These are phyloP conservation scores for Macroglossus sobrinus DNA, from an alignment of 2,113 vertebrate species.

Conservation along the genomic window DNA sequence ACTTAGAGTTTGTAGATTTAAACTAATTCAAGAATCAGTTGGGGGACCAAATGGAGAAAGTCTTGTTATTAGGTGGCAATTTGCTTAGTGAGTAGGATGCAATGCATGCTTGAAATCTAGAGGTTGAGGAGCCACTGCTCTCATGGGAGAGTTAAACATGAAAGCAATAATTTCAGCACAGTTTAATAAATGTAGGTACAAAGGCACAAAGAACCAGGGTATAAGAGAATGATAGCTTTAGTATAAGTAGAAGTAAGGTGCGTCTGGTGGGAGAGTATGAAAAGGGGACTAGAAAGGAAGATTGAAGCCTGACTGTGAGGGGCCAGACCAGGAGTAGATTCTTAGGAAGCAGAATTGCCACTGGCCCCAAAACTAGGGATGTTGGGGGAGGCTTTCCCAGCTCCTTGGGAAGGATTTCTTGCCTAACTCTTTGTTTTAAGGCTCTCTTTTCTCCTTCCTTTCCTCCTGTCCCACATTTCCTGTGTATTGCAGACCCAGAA, in stretches of 20 bases:
- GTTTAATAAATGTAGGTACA: background rate
- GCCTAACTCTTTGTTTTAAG: background rate
- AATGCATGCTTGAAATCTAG: background rate
- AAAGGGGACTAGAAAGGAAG: background rate
- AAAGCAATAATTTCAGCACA: background rate
- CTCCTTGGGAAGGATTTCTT: background rate
- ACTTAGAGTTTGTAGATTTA: background rate
- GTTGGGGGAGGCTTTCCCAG: background rate
- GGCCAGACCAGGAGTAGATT: background rate
- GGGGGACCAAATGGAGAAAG: background rate
- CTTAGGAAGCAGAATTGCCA: background rate
- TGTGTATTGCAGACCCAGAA: slow-evolving; percentile 36
- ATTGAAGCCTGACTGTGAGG: background rate
- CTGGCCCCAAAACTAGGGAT: background rate
- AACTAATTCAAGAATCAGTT: background rate
- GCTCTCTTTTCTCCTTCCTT: background rate
- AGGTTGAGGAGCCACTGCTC: background rate
- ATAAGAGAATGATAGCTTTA: background rate
- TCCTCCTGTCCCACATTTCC: slow-evolving; percentile 59
- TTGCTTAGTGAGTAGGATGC: background rate
- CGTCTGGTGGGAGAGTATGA: background rate
- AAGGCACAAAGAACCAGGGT: background rate
- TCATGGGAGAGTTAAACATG: background rate
- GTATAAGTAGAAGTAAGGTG: background rate
- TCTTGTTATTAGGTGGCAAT: background rate